Evolutionary conservation across 2,113 vertebrate species (phyloP).

Genomic region (Lichenostomus cassidix): DNA sequence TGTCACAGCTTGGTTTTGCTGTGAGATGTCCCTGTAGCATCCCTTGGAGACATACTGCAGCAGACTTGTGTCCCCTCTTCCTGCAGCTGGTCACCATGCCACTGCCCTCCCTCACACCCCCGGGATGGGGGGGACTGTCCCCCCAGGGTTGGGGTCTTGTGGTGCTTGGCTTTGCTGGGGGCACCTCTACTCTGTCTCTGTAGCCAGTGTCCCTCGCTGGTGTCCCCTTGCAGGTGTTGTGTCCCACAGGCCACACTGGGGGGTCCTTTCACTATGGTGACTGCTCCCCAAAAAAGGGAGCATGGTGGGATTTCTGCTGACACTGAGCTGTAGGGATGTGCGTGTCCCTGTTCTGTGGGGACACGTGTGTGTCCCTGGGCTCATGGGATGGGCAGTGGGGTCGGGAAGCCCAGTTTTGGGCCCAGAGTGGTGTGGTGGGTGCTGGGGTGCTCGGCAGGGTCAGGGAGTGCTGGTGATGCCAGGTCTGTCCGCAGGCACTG

Average conservation of each 20-base stretch:
- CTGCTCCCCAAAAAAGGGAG: background rate
- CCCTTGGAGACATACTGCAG: background rate
- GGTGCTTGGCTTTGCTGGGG: background rate
- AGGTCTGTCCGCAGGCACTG: slow-evolving; percentile 73
- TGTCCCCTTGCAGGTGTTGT: background rate
- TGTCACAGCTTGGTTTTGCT: background rate
- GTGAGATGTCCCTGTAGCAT: background rate
- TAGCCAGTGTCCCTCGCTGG: fast-evolving
- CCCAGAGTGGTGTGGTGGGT: fast-evolving
- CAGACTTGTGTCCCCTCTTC: background rate
- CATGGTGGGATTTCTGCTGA: background rate
- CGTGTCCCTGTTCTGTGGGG: background rate
- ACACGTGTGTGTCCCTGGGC: fast-evolving
- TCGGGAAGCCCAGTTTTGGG: background rate
- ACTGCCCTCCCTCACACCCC: background rate
- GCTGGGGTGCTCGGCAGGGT: fast-evolving
- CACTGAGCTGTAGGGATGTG: fast-evolving
- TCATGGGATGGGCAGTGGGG: fast-evolving
- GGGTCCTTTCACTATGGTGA: background rate
- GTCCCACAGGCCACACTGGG: fast-evolving
- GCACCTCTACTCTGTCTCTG: background rate
- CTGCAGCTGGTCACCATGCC: fast-evolving
- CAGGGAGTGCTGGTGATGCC: fast-evolving
- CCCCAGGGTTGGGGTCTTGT: background rate
- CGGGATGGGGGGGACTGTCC: fast-evolving